Evolutionary conservation across 2,888 invertebrate genomes (phyloP).

Genomic region (Amiota mariae): DNA sequence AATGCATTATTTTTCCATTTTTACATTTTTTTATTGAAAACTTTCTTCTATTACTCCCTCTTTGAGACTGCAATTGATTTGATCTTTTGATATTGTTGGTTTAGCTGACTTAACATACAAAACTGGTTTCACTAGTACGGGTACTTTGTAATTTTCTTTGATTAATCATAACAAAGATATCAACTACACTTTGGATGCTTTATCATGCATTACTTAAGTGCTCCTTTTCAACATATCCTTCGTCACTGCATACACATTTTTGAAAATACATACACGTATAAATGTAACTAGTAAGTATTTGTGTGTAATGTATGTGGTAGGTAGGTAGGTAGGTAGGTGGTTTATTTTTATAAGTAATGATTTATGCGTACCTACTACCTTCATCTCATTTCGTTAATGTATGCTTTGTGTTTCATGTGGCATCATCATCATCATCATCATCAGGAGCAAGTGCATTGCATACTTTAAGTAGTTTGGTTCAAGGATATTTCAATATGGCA

Average conservation of each 20-base stretch:
- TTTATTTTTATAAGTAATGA: constrained; percentile 16
- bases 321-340: too few species aligned
- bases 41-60: too few species aligned
- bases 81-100: too few species aligned
- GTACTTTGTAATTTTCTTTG: too few species aligned
- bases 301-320: background rate
- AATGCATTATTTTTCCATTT: too few species aligned
- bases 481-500: constrained; percentile 7
- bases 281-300: background rate
- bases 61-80: too few species aligned
- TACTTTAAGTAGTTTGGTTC: constrained; percentile 5
- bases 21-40: too few species aligned
- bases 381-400: constrained; percentile 22
- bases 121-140: too few species aligned
- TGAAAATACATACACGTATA: background rate
- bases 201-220: background rate
- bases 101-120: too few species aligned
- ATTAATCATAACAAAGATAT: too few species aligned
- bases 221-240: background rate
- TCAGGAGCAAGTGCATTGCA: background rate
- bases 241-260: background rate
- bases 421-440: background rate
- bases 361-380: constrained; percentile 5
- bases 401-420: background rate
- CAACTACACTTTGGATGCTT: too few species aligned